Percentiles rank a stretch among this genome's conserved stretches.
These are phyloP conservation scores for Harpagus bidentatus DNA, from an alignment of 2,113 vertebrate species.

Conservation along the genomic window DNA sequence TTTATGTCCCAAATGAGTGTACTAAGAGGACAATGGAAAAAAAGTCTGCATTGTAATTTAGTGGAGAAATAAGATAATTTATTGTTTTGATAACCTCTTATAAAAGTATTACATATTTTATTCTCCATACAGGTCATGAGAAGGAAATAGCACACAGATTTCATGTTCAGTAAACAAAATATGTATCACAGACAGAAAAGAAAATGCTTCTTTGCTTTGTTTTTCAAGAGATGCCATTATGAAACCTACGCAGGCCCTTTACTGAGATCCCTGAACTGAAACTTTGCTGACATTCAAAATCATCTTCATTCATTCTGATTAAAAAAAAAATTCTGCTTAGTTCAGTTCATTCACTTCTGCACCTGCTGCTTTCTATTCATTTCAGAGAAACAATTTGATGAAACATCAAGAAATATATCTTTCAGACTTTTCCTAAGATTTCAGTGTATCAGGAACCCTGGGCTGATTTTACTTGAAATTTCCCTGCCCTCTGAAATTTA, in stretches of 20 bases:
- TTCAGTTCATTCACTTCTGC: not conserved
- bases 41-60: not conserved
- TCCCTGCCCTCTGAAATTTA: not conserved
- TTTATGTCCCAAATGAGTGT: not conserved
- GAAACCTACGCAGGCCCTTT: not conserved
- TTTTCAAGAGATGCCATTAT: not conserved
- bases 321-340: not conserved
- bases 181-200: rapidly evolving
- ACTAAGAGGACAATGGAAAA: not conserved
- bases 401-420: not conserved
- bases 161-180: not conserved
- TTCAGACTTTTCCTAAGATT: not conserved
- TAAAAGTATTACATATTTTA: not conserved
- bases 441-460: not conserved
- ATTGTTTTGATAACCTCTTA: not conserved
- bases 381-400: not conserved
- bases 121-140: not conserved
- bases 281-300: not conserved
- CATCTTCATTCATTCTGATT: not conserved
- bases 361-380: not conserved
- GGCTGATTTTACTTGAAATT: not conserved
- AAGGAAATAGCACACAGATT: not conserved
- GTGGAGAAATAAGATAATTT: not conserved
- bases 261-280: not conserved
- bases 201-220: not conserved